Conservation (phyloP, 2,888 invertebrate genomes). For the Thyatira batis region DNA sequence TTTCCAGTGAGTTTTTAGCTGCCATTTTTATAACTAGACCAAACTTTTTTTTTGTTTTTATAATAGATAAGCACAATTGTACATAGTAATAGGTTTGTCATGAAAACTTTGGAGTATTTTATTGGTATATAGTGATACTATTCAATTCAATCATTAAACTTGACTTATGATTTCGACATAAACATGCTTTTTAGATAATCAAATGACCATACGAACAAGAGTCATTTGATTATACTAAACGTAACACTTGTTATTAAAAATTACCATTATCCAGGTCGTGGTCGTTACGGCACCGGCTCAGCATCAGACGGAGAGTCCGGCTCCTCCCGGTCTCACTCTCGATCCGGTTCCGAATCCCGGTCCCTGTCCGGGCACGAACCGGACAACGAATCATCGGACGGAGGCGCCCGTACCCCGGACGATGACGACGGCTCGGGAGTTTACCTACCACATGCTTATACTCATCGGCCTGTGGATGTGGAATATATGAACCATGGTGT, state of each 20-base stretch:
- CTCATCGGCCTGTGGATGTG: conserved; percentile 60
- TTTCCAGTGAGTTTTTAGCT: conserved; percentile 83
- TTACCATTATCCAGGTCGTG: conserved; percentile 80
- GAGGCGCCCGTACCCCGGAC: conserved; percentile 85
- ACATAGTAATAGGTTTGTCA: no score
- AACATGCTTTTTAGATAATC: no score
- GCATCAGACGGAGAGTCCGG: conserved; percentile 84
- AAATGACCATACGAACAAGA: no score
- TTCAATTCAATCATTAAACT: no score
- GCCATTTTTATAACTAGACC: no score
- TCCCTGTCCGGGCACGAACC: conserved; percentile 88
- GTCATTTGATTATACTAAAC: neutral
- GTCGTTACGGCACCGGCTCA: conserved; percentile 84
- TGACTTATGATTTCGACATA: no score
- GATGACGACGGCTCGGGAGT: conserved; percentile 85
- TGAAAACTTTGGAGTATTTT: no score
- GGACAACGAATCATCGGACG: conserved; percentile 89
- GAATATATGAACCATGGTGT: conserved; percentile 82
- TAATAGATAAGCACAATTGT: no score
- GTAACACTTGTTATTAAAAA: neutral
- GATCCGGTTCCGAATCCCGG: conserved; percentile 84
- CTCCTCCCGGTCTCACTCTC: conserved; percentile 86
- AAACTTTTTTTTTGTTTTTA: no score
- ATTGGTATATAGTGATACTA: no score
- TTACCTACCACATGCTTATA: conserved; percentile 85